Percentiles rank a stretch among this genome's conserved stretches.
Conservation (phyloP, 2,113 vertebrate species). For the Scatophagus argus region DNA sequence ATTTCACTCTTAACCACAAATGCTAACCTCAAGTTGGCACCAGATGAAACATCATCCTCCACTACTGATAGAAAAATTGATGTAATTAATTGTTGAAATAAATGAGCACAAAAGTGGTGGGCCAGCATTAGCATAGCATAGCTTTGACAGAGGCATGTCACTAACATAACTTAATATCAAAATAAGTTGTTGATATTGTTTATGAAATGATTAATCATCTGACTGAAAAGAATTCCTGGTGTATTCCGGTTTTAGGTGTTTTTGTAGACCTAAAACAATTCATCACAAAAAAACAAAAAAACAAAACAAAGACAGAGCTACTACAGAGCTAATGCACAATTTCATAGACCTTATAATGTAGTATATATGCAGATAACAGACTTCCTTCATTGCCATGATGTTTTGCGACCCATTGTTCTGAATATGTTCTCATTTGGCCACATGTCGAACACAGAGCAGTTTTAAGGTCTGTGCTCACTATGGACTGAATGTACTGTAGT, state of each 20-base stretch:
- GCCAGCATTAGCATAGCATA: too few species aligned
- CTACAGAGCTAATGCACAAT: not conserved
- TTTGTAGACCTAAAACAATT: not conserved
- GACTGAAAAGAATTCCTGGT: too few species aligned
- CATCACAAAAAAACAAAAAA: not conserved
- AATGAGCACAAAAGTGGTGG: too few species aligned
- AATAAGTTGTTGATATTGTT: not conserved
- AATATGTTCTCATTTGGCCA: not conserved
- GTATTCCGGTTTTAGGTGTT: too few species aligned
- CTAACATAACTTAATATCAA: too few species aligned
- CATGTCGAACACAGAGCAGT: not conserved
- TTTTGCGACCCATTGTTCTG: not conserved
- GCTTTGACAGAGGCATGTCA: too few species aligned
- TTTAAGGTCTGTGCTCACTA: not conserved
- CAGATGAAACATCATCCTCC: too few species aligned
- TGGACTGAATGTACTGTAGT: not conserved
- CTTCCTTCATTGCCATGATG: not conserved
- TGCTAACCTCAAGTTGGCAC: too few species aligned
- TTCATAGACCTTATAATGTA: too few species aligned
- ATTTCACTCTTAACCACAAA: too few species aligned
- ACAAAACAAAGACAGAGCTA: not conserved
- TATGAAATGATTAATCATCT: not conserved
- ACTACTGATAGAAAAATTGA: too few species aligned
- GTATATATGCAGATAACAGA: not conserved
- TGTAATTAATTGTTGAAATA: too few species aligned